Conservation (phyloP, 2,888 invertebrate species). For the Synanthedon tipuliformis region DNA sequence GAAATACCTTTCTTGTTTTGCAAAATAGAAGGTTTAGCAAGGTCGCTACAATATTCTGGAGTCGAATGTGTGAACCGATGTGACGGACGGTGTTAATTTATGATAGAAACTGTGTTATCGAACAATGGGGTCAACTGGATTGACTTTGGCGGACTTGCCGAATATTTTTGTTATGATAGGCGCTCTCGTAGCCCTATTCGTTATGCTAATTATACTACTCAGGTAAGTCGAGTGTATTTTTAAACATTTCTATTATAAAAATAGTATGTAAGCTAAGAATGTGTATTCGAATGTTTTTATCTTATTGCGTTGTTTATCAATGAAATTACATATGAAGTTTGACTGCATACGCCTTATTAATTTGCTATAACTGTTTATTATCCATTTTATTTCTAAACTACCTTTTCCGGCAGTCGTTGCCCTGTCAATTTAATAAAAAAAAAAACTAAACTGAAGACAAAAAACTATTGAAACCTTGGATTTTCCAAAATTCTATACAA, state of each 20-base stretch:
- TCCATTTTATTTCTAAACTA: no score
- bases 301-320: no score
- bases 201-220: conserved; percentile 80
- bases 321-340: no score
- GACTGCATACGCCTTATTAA: no score
- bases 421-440: no score
- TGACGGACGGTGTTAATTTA: conserved; percentile 25
- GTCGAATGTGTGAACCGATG: conserved; percentile 38
- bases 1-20: conserved; percentile 27
- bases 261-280: background rate
- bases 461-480: no score
- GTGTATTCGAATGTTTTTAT: background rate
- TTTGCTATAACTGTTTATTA: no score
- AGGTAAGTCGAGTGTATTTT: conserved; percentile 61
- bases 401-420: no score
- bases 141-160: conserved; percentile 79
- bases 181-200: conserved; percentile 78
- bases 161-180: conserved; percentile 82
- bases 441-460: no score
- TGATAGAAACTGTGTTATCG: conserved; percentile 15
- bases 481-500: no score
- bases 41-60: conserved; percentile 30
- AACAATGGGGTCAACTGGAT: conserved; percentile 56
- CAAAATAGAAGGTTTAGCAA: conserved; percentile 31
- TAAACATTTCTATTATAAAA: background rate